phyloP scores from a whole-genome alignment of 1,140 invertebrate genomes.

The Phocides pigmalion region DNA sequence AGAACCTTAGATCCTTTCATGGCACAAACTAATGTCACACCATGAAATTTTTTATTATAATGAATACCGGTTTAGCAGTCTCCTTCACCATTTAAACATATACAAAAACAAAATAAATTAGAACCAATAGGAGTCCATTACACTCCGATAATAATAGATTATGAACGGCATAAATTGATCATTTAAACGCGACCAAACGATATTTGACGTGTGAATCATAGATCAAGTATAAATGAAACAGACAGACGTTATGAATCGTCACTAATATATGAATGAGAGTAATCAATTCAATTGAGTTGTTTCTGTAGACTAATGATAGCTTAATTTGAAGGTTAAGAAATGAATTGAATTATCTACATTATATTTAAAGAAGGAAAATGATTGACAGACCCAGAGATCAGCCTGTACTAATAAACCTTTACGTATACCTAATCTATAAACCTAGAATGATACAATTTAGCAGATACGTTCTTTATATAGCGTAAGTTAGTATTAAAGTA shows the following conservation, averaged over 20 bases:
- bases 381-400: too few species aligned
- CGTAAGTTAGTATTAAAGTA: too few species aligned
- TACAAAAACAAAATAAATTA: conserved; percentile 13
- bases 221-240: conserved; percentile 17
- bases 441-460: too few species aligned
- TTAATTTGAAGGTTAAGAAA: background rate
- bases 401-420: too few species aligned
- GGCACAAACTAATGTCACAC: too few species aligned
- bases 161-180: conserved; percentile 25
- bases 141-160: conserved; percentile 18
- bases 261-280: conserved; percentile 20
- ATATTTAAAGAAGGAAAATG: too few species aligned
- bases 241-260: conserved; percentile 16
- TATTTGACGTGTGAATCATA: conserved; percentile 30
- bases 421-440: too few species aligned
- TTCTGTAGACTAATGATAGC: background rate
- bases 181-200: conserved; percentile 20
- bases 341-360: too few species aligned
- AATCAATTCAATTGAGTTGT: conserved; percentile 6
- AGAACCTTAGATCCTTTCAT: too few species aligned
- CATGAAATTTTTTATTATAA: too few species aligned
- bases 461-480: too few species aligned
- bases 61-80: too few species aligned
- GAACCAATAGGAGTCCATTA: conserved; percentile 20
- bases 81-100: background rate